Percentiles rank a stretch among this genome's conserved stretches.
These are phyloP conservation scores for Phenganax stokvisi DNA, from an alignment of 92 coral and sea anemone species.

Conservation along the genomic window DNA sequence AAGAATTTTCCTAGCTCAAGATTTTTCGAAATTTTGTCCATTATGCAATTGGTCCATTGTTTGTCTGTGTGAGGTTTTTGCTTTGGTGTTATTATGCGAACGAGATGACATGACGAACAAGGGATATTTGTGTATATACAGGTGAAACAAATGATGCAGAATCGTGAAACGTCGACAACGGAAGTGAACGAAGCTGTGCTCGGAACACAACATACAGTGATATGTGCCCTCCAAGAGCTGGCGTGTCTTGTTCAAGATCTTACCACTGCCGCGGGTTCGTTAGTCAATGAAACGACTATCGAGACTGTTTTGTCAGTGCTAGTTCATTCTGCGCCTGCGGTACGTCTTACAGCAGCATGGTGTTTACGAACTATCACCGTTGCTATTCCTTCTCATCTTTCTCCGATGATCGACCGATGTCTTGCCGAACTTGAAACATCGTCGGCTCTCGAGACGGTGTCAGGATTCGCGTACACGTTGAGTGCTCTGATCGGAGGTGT, in stretches of 20 bases:
- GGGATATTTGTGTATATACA: slow-evolving; percentile 53
- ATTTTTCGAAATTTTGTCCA: too few species aligned
- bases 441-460: slow-evolving; percentile 89
- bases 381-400: slow-evolving; percentile 81
- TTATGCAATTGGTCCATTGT: too few species aligned
- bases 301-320: slow-evolving; percentile 84
- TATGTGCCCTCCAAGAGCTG: slow-evolving; percentile 94
- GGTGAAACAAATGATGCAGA: slow-evolving; percentile 54
- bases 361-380: slow-evolving; percentile 82
- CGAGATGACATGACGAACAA: slow-evolving; percentile 42
- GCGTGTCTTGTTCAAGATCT: slow-evolving; percentile 86
- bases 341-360: slow-evolving; percentile 94
- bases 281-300: slow-evolving; percentile 71
- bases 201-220: slow-evolving; percentile 85
- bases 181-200: slow-evolving; percentile 60
- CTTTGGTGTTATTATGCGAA: background rate
- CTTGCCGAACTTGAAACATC: slow-evolving; percentile 67
- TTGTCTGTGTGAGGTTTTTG: too few species aligned
- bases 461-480: slow-evolving; percentile 89
- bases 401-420: slow-evolving; percentile 92
- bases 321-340: slow-evolving; percentile 95
- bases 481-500: slow-evolving; percentile 96
- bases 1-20: too few species aligned
- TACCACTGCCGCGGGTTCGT: slow-evolving; percentile 75
- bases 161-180: slow-evolving; percentile 47